Evolutionary conservation across 2,797 vertebrate genomes (phyloP), one percentile per base, ranked within the genome.

Genomic region (Argyrosomus regius): DNA sequence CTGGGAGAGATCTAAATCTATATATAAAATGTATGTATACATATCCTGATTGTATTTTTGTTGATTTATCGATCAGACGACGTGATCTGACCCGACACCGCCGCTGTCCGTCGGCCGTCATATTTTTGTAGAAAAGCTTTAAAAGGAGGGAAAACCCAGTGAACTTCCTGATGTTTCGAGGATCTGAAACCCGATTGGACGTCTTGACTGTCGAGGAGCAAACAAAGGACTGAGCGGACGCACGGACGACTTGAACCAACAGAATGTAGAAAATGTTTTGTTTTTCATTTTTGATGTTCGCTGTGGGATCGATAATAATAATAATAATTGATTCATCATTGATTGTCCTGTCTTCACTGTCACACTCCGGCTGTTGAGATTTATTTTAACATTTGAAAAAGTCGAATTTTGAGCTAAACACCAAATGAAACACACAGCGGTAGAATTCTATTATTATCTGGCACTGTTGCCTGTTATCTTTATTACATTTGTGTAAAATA

Each of bases 111-210:
- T 75, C 78, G 64, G 69, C 78, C 62, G 26, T 91, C 82, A 28
- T 93, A 89, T 92, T 94, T 95, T 94, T 93, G 90, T 95, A 93
- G 84, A 88, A 85, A 86, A 87, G 74, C 78, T 90, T 88, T 83
- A 84, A 87, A 64, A 69, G 70, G 65, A 60, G 65, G 63, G 41
- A 72, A 83, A 77, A 81, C 72, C 60, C 53, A 24, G 43, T 52
- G 66, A 81, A 74, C 77, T 80, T 79, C 57, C 67, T 79, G 80
- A 71, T 39, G 43, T 84, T 22, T 9, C 31, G 65, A 81, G 62
- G 78, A 83, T 48, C 60, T 81, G 79, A 60, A 48, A 3, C 46
- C 80, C 56, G 80, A 72, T 78, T 71, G 77, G 85, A 65, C 0
- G 65, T 57, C 41, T 39, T 26, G 70, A 78, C 67, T 63, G 65